phyloP scores from a whole-genome alignment of 2,113 vertebrate species.

The Chlorodrepanis virens region DNA sequence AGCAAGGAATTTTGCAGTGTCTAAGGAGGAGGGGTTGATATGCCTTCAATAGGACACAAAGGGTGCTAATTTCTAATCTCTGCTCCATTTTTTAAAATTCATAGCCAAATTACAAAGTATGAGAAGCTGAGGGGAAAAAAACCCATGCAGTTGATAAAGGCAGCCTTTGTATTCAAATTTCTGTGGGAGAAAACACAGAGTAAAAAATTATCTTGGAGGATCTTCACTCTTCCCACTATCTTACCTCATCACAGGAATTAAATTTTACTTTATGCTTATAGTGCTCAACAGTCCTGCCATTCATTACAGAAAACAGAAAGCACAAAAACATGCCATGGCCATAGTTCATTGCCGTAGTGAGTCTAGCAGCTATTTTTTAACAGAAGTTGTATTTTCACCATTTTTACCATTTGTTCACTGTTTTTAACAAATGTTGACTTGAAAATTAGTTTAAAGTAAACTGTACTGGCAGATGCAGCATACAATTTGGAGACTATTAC shows the following conservation, averaged over 20 bases:
- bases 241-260: neutral
- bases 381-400: neutral
- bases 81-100: slow-evolving; percentile 27
- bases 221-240: neutral
- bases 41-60: slow-evolving; percentile 41
- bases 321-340: neutral
- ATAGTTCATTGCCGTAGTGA: neutral
- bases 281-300: neutral
- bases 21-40: neutral
- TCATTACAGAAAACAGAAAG: neutral
- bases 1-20: slow-evolving; percentile 14
- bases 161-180: slow-evolving; percentile 11
- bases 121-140: neutral
- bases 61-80: slow-evolving; percentile 52
- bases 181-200: neutral
- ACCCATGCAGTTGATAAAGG: neutral
- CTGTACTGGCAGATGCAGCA: neutral
- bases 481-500: neutral
- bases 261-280: neutral
- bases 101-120: slow-evolving; percentile 18
- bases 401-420: neutral
- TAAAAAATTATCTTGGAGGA: neutral
- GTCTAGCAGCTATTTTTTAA: neutral
- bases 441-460: neutral
- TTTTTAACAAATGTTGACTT: neutral